These are phyloP conservation scores for Drosophila nigricruria DNA, from an alignment of 2,888 invertebrate species.

Conservation along the genomic window DNA sequence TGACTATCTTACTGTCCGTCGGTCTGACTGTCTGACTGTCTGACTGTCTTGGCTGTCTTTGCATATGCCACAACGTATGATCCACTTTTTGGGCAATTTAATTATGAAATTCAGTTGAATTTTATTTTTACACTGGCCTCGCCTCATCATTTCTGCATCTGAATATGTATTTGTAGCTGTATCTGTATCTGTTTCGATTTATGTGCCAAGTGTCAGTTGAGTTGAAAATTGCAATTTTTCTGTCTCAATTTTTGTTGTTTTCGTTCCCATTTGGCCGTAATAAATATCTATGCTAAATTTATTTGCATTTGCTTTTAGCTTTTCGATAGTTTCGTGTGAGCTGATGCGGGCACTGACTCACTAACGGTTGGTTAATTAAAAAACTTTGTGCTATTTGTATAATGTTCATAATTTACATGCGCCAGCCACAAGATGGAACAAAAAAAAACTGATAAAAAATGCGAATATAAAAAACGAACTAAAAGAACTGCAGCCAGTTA, in stretches of 20 bases:
- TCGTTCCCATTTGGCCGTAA: constrained; percentile 28
- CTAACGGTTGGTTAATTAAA: constrained; percentile 74
- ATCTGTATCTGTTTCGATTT: constrained; percentile 59
- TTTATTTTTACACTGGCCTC: constrained; percentile 50
- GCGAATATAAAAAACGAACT: constrained; percentile 15
- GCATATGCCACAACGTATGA: constrained; percentile 33
- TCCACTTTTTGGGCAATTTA: constrained; percentile 77
- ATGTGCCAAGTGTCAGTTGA: constrained; percentile 74
- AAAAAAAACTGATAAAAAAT: constrained; percentile 30
- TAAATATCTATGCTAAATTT: constrained; percentile 66
- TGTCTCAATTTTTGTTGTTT: not conserved
- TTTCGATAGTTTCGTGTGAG: constrained; percentile 52
- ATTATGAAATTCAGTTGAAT: constrained; percentile 64
- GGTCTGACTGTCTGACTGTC: constrained; percentile 22
- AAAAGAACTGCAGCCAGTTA: constrained; percentile 46
- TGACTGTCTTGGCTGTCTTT: constrained; percentile 13
- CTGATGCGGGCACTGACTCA: constrained; percentile 21
- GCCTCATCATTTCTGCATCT: constrained; percentile 27
- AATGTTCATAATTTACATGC: constrained; percentile 75
- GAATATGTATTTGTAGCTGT: constrained; percentile 2
- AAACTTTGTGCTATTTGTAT: constrained; percentile 75
- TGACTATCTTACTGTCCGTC: constrained; percentile 5
- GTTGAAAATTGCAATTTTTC: constrained; percentile 52
- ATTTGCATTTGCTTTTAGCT: constrained; percentile 62
- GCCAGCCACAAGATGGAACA: constrained; percentile 32